Base-by-base conservation (phyloP, 2,888 invertebrate species). In the Melangyna quadrimaculata region DNA sequence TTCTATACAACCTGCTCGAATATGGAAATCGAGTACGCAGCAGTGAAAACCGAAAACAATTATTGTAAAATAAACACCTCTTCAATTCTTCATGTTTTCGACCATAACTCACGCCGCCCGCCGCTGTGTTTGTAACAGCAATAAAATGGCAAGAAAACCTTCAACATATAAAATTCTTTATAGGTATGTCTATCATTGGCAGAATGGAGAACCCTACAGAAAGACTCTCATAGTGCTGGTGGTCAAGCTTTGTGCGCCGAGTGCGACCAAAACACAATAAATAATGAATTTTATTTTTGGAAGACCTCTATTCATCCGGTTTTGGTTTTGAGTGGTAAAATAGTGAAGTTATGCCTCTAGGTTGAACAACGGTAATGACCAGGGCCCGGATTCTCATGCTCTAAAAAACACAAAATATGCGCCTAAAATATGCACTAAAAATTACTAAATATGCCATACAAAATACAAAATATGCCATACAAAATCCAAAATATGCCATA, bases 11-110 rank as follows among this genome's bases (percentile, higher is more conserved):
- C 24, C 51, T 40, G 17, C 17, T 61, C 69, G 24, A 53, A 48
- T 51, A 40, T 10, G 57, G 57, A 17, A 48, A 43, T 57, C 37
- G 57, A 65, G 27, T 61, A 43, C 59, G 65, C 7, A 9, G 12
- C 48, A 37, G 72, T 78, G 55, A 72, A 78, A 79, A 79, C 79
- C 72, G 55, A 72, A 78, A 79, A 79, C 79, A 74, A 74, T 73
- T 37, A 59, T n/a, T 61, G 43, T 19, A 51, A 48, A 57, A 10
- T 43, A 40, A 78, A 55, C 43, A 72, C 43, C 59, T 73, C 43
- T 37, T 35, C 43, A 72, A 35, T 53, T 73, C 43, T 37, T 35
- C 65, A 65, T 22, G 29, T 67, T 79, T 73, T 29, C 59, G 7
- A 40, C 24, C 67, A 61, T 63, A 74, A 69, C 67, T 74, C 74